These are phyloP conservation scores for Agelaius phoeniceus DNA, from an alignment of 2,113 vertebrate species.

Conservation along the genomic window DNA sequence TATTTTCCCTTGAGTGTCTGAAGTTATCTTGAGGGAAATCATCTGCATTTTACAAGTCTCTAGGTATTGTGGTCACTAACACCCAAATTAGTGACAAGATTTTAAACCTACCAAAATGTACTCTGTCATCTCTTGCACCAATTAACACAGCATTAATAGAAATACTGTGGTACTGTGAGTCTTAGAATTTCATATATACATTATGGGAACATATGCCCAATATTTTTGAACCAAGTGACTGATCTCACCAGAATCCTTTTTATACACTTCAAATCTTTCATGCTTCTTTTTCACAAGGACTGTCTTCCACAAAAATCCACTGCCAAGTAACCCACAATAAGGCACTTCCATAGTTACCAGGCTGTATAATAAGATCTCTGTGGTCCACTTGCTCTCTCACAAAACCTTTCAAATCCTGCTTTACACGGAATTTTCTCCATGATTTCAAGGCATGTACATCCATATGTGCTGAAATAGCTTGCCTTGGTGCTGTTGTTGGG, in stretches of 20 bases:
- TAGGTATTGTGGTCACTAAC: neutral
- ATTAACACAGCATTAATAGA: neutral
- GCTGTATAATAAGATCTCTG: neutral
- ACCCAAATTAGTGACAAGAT: neutral
- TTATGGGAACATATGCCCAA: neutral
- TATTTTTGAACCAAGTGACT: neutral
- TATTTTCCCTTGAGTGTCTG: neutral
- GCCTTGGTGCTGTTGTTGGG: neutral
- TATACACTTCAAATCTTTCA: neutral
- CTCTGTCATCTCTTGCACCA: neutral
- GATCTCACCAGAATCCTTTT: neutral
- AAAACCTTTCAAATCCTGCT: neutral
- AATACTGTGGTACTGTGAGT: neutral
- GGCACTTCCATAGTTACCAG: fast-evolving
- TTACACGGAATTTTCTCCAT: neutral
- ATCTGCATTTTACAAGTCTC: neutral
- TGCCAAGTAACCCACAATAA: neutral
- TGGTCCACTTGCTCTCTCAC: neutral
- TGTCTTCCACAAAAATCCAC: neutral
- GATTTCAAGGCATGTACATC: neutral
- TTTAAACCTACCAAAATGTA: neutral
- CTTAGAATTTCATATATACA: neutral
- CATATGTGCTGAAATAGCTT: neutral
- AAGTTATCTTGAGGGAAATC: neutral
- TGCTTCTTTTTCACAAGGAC: neutral